phyloP scores from a whole-genome alignment of 2,888 invertebrate genomes.

The Andrena bicolor region DNA sequence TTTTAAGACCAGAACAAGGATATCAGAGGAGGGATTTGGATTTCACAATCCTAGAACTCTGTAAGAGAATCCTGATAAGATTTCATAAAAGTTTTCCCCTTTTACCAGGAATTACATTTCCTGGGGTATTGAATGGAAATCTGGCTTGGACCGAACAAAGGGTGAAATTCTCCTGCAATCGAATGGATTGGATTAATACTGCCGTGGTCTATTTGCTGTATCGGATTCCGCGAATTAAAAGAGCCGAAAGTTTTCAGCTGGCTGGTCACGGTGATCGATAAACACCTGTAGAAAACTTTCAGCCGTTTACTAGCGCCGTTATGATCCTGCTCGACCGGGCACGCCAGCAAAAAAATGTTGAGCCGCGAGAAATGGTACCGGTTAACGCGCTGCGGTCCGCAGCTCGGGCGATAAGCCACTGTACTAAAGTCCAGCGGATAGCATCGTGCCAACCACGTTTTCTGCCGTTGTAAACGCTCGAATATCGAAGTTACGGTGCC shows the following conservation, averaged over 20 bases:
- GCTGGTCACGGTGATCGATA: conserved; percentile 19
- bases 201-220: conserved; percentile 6
- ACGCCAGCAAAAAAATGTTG: neutral
- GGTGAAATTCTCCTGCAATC: neutral
- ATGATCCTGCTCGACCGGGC: conserved; percentile 1
- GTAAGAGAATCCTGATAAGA: neutral
- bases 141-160: neutral
- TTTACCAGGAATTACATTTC: neutral
- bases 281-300: conserved; percentile 18
- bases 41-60: neutral
- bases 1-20: neutral
- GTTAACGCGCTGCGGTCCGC: neutral
- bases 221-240: conserved; percentile 9
- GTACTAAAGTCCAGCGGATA: neutral
- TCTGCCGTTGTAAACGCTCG: neutral
- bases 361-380: neutral
- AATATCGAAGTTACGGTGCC: too few species aligned
- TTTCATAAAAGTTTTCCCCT: neutral
- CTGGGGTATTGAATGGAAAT: neutral
- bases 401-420: neutral
- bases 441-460: neutral
- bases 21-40: neutral
- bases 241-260: neutral
- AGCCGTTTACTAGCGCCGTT: neutral
- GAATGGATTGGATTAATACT: neutral